These are phyloP conservation scores for Phaethon lepturus DNA, from an alignment of 2,113 vertebrate species.

Conservation along the genomic window DNA sequence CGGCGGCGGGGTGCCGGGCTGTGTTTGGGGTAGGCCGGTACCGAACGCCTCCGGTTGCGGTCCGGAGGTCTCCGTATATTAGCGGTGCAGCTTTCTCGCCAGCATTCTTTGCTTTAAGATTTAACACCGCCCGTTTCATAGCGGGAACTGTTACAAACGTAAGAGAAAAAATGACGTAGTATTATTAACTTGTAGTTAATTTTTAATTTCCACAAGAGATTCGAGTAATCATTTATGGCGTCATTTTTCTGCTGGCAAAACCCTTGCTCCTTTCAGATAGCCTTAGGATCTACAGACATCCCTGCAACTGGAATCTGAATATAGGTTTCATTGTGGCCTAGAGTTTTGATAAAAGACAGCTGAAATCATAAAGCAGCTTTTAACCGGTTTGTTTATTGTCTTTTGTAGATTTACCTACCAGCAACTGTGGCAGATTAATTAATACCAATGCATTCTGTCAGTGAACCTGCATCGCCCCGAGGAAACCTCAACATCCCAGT, in stretches of 20 bases:
- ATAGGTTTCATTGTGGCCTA: not conserved
- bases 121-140: rapidly evolving
- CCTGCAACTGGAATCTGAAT: not conserved
- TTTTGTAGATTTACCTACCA: not conserved
- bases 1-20: not conserved
- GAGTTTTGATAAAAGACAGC: not conserved
- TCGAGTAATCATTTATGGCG: not conserved
- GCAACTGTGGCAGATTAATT: not conserved
- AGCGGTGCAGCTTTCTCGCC: rapidly evolving
- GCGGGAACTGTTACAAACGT: not conserved
- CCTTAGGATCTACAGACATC: not conserved
- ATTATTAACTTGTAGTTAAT: rapidly evolving
- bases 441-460: conserved; percentile 36
- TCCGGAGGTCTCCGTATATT: rapidly evolving
- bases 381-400: not conserved
- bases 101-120: rapidly evolving
- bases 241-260: not conserved
- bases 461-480: not conserved
- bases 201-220: not conserved
- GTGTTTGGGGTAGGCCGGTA: rapidly evolving
- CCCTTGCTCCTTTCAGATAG: rapidly evolving
- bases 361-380: not conserved
- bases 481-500: conserved; percentile 5
- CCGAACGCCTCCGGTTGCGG: too few species aligned
- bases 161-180: rapidly evolving